phyloP scores from a whole-genome alignment of 2,113 vertebrate genomes.

The Scortum barcoo region DNA sequence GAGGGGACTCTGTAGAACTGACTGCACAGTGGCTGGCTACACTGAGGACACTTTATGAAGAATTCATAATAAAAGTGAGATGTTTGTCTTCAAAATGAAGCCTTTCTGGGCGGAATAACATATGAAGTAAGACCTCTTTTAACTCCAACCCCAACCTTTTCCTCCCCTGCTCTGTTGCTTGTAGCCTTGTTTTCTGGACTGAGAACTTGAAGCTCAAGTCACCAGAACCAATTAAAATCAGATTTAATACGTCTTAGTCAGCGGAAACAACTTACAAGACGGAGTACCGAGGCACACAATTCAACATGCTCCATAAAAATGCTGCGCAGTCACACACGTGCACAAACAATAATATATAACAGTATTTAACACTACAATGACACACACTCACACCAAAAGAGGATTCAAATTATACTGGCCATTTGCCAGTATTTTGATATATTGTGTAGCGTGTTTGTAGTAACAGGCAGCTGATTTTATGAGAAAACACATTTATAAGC shows the following conservation, averaged over 20 bases:
- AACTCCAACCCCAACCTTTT: slow-evolving; percentile 38
- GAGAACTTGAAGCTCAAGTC: slow-evolving; percentile 17
- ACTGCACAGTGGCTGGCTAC: neutral
- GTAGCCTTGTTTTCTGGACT: slow-evolving; percentile 5
- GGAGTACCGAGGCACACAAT: slow-evolving; percentile 23
- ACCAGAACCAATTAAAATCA: slow-evolving; percentile 67
- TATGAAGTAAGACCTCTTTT: neutral
- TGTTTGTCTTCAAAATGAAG: neutral
- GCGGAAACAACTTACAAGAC: slow-evolving; percentile 49
- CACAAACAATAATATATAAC: neutral
- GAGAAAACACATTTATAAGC: neutral
- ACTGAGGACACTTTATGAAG: neutral
- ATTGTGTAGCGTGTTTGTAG: slow-evolving; percentile 7
- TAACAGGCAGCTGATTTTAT: slow-evolving; percentile 1
- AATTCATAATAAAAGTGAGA: neutral
- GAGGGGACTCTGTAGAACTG: neutral
- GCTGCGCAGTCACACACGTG: slow-evolving; percentile 6
- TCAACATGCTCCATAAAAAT: slow-evolving; percentile 12
- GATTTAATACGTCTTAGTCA: slow-evolving; percentile 58
- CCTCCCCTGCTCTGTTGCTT: neutral
- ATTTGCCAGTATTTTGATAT: too few relatives aligned
- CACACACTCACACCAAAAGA: neutral
- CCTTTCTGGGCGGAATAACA: neutral
- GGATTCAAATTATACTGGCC: neutral
- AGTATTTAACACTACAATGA: neutral